Evolutionary conservation across 2,888 invertebrate genomes (phyloP).

Genomic region (Cantharis rustica): DNA sequence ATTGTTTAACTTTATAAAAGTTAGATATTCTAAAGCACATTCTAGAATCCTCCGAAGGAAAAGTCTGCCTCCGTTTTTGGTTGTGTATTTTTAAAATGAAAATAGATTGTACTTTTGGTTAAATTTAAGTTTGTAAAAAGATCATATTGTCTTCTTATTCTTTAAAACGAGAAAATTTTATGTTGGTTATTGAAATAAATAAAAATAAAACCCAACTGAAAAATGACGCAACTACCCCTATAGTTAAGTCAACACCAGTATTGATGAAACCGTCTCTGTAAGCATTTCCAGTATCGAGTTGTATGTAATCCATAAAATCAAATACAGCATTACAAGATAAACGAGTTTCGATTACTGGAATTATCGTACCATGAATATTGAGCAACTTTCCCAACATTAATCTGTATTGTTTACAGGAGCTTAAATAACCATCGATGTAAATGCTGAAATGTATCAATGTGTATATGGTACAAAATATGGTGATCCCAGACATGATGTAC

Average conservation of each 20-base stretch:
- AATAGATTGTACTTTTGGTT: neutral
- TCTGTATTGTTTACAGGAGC: conserved; percentile 77
- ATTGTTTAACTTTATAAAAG: too few relatives aligned
- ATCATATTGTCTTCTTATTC: neutral
- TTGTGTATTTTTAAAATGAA: neutral
- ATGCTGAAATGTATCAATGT: conserved; percentile 71
- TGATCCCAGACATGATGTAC: conserved; percentile 68
- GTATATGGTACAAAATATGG: conserved; percentile 67
- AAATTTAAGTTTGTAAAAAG: neutral
- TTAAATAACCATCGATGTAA: conserved; percentile 73
- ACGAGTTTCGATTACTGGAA: conserved; percentile 67
- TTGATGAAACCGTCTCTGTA: conserved; percentile 72
- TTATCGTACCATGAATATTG: conserved; percentile 62
- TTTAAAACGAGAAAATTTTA: conserved; percentile 40
- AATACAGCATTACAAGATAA: conserved; percentile 74
- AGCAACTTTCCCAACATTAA: conserved; percentile 66
- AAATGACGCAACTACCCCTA: conserved; percentile 66
- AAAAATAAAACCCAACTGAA: conserved; percentile 46
- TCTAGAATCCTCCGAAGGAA: too few relatives aligned
- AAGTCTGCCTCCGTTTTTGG: neutral
- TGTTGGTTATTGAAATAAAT: conserved; percentile 46
- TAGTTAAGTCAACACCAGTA: conserved; percentile 69
- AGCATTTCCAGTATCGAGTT: conserved; percentile 67
- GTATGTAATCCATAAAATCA: conserved; percentile 85
- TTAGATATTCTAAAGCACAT: too few relatives aligned